A percentile compares a stretch with the other conserved stretches of the same genome.
These are phyloP conservation scores for Sebastes nivosus DNA, from an alignment of 2,797 vertebrate genomes.

Conservation along the genomic window DNA sequence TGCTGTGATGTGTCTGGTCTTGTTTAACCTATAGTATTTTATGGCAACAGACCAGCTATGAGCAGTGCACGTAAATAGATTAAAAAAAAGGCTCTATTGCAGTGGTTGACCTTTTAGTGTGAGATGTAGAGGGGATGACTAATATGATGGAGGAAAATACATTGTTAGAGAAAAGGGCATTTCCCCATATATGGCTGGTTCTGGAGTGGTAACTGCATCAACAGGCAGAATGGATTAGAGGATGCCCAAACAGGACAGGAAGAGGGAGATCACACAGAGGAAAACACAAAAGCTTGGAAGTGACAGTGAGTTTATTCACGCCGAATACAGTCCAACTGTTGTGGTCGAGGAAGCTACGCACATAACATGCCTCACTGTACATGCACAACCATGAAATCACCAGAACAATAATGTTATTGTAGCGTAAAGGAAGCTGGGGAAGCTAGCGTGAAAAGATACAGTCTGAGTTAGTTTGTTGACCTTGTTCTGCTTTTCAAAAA, in stretches of 20 bases:
- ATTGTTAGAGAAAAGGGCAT: background rate
- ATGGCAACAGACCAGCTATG: conserved; percentile 19
- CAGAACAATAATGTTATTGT: conserved; percentile 52
- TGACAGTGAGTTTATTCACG: conserved; percentile 31
- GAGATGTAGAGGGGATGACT: conserved; percentile 22
- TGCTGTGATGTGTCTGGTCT: conserved; percentile 31
- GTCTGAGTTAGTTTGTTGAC: conserved; percentile 37
- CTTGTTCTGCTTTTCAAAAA: conserved; percentile 16
- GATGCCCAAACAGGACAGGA: conserved; percentile 44
- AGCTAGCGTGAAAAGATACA: conserved; percentile 22
- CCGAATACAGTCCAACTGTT: conserved; percentile 12
- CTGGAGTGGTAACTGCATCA: conserved; percentile 32
- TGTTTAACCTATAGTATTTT: conserved; percentile 36
- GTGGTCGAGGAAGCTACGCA: background rate
- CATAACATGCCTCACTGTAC: conserved; percentile 19
- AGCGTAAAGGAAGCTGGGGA: conserved; percentile 19
- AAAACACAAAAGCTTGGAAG: conserved; percentile 19
- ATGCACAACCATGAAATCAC: conserved; percentile 20
- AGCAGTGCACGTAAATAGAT: background rate
- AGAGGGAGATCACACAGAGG: conserved; percentile 32
- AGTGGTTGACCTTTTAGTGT: conserved; percentile 21
- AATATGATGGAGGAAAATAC: background rate
- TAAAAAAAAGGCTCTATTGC: background rate
- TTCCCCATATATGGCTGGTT: conserved; percentile 55
- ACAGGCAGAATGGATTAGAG: conserved; percentile 42